phyloP scores from a whole-genome alignment of 2,888 invertebrate genomes.

The Ellobium chinense region DNA sequence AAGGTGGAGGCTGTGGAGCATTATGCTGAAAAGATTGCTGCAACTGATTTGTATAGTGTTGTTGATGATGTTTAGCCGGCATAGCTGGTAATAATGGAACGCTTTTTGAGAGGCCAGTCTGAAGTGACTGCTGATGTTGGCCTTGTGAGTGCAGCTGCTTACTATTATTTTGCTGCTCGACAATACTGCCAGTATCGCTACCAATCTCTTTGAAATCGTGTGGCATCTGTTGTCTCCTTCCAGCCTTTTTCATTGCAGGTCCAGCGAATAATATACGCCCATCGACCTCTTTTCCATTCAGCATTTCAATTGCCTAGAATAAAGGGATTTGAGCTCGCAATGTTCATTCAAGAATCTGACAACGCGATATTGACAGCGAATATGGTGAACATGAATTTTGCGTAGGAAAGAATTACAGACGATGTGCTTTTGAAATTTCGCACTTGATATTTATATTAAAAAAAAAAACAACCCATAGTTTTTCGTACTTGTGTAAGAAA shows the following conservation, averaged over 20 bases:
- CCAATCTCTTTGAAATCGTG: not conserved
- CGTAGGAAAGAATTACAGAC: too few species aligned
- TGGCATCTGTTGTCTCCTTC: not conserved
- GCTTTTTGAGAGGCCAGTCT: not conserved
- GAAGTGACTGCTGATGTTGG: not conserved
- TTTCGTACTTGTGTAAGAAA: too few species aligned
- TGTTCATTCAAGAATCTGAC: too few species aligned
- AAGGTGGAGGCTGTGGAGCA: not conserved
- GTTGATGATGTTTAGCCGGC: slow-evolving; percentile 8
- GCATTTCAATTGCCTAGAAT: slow-evolving; percentile 30
- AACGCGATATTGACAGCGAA: too few species aligned
- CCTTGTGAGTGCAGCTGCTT: slow-evolving; percentile 7
- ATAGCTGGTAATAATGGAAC: slow-evolving; percentile 10
- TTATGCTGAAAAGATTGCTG: slow-evolving; percentile 22
- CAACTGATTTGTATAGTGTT: not conserved
- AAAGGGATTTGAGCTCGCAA: not conserved
- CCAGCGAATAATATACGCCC: slow-evolving; percentile 38
- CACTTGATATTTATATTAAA: too few species aligned
- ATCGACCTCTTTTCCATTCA: slow-evolving; percentile 40
- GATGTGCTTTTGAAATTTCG: too few species aligned
- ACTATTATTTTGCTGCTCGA: not conserved
- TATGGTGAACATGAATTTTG: too few species aligned
- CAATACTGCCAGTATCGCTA: not conserved
- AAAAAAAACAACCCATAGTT: too few species aligned
- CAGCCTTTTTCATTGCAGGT: slow-evolving; percentile 37